Evolutionary conservation across 2,888 invertebrate genomes (phyloP).

Genomic region (Aphodius granarius): DNA sequence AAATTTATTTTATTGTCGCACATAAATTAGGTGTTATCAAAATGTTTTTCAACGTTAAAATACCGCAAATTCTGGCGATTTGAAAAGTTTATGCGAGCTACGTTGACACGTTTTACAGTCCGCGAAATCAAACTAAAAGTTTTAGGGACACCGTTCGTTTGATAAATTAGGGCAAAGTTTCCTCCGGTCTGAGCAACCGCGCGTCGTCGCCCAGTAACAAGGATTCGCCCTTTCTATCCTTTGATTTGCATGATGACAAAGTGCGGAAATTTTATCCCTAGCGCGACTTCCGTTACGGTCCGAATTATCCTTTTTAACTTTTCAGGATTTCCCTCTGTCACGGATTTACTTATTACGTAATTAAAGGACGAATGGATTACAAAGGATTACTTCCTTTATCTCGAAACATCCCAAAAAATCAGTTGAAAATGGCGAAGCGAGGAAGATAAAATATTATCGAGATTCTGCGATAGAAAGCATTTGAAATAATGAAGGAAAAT

Average conservation of each 20-base stretch:
- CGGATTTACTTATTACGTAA: not conserved
- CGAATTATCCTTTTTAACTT: not conserved
- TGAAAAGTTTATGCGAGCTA: not conserved
- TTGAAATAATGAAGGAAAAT: too few species aligned
- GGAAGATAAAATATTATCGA: too few species aligned
- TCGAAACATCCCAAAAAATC: too few species aligned
- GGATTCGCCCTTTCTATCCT: not conserved
- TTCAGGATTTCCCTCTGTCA: not conserved
- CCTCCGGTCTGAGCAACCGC: not conserved
- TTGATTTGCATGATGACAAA: not conserved
- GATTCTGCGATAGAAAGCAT: too few species aligned
- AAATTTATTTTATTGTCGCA: not conserved
- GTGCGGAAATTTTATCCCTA: not conserved
- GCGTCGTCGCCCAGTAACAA: not conserved
- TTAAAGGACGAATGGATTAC: not conserved
- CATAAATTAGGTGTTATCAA: not conserved
- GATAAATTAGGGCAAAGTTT: not conserved
- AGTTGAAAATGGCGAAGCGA: not conserved
- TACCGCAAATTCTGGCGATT: not conserved
- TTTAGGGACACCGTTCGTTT: not conserved
- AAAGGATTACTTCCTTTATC: not conserved
- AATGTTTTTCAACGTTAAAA: not conserved
- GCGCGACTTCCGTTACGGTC: not conserved
- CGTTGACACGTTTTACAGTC: not conserved
- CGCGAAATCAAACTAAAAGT: not conserved